A percentile compares a stretch with the other conserved stretches of the same genome.
phyloP scores from a whole-genome alignment of 53 echinoderm and acorn worm genomes.

The Hippasteria phrygiana region DNA sequence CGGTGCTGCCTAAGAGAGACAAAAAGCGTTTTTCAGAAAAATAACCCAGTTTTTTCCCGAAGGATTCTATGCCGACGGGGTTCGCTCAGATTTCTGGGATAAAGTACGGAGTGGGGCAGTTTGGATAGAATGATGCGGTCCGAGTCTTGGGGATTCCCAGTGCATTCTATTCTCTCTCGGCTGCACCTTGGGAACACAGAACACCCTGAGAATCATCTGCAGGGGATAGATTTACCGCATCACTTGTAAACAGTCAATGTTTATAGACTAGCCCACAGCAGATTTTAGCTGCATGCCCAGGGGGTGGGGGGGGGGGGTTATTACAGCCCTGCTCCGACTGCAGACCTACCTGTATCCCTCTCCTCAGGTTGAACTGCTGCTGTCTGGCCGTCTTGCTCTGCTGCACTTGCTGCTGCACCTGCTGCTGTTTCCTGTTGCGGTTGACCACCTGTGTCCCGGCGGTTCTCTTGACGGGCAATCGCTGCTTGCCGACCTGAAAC shows the following conservation, averaged over 20 bases:
- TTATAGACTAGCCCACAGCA: too few species aligned
- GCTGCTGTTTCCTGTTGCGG: slow-evolving; percentile 31
- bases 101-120: too few species aligned
- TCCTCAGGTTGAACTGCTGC: slow-evolving; percentile 61
- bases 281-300: too few species aligned
- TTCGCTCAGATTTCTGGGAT: background rate
- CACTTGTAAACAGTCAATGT: too few species aligned
- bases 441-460: slow-evolving; percentile 47
- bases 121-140: too few species aligned
- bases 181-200: too few species aligned
- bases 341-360: slow-evolving; percentile 53
- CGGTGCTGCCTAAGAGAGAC: background rate
- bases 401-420: slow-evolving; percentile 37
- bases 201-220: too few species aligned
- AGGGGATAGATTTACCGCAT: too few species aligned
- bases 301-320: too few species aligned
- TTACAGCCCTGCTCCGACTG: background rate
- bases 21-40: background rate
- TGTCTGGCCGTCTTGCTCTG: slow-evolving; percentile 41
- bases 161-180: too few species aligned
- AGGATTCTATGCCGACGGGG: background rate
- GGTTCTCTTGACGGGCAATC: slow-evolving; percentile 30
- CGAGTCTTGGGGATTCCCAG: too few species aligned
- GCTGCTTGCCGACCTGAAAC: slow-evolving; percentile 44
- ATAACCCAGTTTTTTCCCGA: background rate